Base-by-base conservation (phyloP, 2,888 invertebrate species). In the Osedax fenrisi region DNA sequence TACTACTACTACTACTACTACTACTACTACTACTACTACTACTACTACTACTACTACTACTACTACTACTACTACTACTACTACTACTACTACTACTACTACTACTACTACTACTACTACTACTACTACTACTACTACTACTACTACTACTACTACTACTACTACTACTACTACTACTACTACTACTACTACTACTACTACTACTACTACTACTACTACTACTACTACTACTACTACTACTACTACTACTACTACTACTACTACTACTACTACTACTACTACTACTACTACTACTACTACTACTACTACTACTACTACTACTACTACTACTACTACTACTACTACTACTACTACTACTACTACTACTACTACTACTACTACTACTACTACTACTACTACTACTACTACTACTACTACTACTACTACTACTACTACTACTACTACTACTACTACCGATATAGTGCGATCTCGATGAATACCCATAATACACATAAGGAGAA, bases 261-360 rank as follows among this genome's bases (percentile, higher is more conserved):
- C 73, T 0, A 75, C 75, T 61, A 73, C 73, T 73, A 75, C 75
- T 59, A 75, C 75, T 75, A 75, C 0, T 26, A 73, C 64, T 21
- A 75, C 73, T 22, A 21, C 73, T 61, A 56, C 56, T 56, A 66
- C 72, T 64, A 64, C 62, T 61, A 66, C 72, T 66, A 72, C 41
- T 66, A 61, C 72, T 2, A 75, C 75, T 75, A 74, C 75, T 75
- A 26, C 74, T 73, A 75, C 62, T 56, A 27, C 73, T 41, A 75
- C 75, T 61, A 73, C 73, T 73, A 75, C 75, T 59, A 75, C 75
- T 75, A 75, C 62, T 26, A 73, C 26, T 21, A 75, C 73, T 22
- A 21, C 73, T 61, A 26, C 56, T 22, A 66, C 67, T 64, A 64
- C 62, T 64, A 1, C 1, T 0, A 64, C 64, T 1, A 64, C 64